These are phyloP conservation scores for Microchrysa polita DNA, from an alignment of 2,888 invertebrate genomes.

Conservation along the genomic window DNA sequence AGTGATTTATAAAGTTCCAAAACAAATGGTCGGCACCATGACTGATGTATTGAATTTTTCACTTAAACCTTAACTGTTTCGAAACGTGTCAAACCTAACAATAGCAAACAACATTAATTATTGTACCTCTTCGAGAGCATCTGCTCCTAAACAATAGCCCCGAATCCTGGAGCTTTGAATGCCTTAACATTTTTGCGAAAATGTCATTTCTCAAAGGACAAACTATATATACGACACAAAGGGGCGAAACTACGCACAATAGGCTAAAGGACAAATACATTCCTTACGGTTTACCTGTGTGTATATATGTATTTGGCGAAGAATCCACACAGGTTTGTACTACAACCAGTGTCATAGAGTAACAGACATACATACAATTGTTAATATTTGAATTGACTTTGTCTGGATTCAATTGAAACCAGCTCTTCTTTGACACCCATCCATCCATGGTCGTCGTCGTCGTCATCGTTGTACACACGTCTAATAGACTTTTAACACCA, in stretches of 20 bases:
- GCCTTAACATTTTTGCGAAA: slow-evolving; percentile 24
- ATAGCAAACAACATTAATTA: slow-evolving; percentile 31
- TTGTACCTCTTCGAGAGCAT: slow-evolving; percentile 9
- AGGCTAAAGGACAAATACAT: background rate
- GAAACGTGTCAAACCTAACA: slow-evolving; percentile 35
- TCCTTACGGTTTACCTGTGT: no score
- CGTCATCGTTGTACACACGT: no score
- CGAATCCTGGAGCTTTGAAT: background rate
- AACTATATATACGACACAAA: background rate
- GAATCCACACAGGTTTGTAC: no score
- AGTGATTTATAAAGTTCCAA: no score
- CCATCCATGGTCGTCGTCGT: background rate
- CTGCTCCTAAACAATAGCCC: slow-evolving; percentile 24
- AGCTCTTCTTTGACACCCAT: slow-evolving; percentile 6
- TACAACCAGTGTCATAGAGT: no score
- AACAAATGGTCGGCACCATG: no score
- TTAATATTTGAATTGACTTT: slow-evolving; percentile 34
- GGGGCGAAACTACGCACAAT: background rate
- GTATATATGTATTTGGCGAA: no score
- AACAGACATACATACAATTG: background rate
- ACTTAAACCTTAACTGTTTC: slow-evolving; percentile 33
- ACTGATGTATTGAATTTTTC: background rate
- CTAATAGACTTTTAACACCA: slow-evolving; percentile 44
- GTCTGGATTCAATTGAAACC: slow-evolving; percentile 21
- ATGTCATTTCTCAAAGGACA: background rate